A percentile compares a stretch with the other conserved stretches of the same genome.
Evolutionary conservation across 2,797 vertebrate species (phyloP).

Genomic region (Trematomus bernacchii): DNA sequence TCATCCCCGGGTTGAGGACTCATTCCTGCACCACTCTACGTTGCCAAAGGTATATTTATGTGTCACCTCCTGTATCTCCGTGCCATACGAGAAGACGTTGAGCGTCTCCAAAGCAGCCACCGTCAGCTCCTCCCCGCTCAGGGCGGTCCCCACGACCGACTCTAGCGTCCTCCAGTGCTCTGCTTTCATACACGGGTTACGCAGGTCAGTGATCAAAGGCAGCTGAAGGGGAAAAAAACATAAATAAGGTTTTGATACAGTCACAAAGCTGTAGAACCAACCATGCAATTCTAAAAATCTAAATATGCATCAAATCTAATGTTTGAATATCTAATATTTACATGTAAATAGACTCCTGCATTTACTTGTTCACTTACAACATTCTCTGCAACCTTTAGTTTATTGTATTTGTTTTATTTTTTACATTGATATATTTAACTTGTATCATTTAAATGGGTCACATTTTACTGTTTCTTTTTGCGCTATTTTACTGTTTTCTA

Average conservation of each 20-base stretch:
- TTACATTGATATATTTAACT: no score
- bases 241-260: background rate
- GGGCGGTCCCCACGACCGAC: constrained; percentile 71
- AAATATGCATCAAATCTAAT: no score
- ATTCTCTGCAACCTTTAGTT: no score
- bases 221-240: constrained; percentile 74
- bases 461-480: background rate
- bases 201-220: constrained; percentile 87
- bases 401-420: background rate
- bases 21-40: background rate
- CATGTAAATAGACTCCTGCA: no score
- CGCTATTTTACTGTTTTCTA: background rate
- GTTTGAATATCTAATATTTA: no score
- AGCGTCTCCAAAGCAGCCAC: constrained; percentile 81
- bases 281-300: no score
- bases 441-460: no score
- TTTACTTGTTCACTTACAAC: no score
- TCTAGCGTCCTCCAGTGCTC: constrained; percentile 87
- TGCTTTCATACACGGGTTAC: constrained; percentile 87
- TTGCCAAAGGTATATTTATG: background rate
- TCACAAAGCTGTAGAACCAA: background rate
- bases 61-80: constrained; percentile 86
- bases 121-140: constrained; percentile 80
- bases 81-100: constrained; percentile 80
- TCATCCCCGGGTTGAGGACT: no score